Evolutionary conservation across 2,113 vertebrate genomes (phyloP).

Genomic region (Oryzias celebensis): DNA sequence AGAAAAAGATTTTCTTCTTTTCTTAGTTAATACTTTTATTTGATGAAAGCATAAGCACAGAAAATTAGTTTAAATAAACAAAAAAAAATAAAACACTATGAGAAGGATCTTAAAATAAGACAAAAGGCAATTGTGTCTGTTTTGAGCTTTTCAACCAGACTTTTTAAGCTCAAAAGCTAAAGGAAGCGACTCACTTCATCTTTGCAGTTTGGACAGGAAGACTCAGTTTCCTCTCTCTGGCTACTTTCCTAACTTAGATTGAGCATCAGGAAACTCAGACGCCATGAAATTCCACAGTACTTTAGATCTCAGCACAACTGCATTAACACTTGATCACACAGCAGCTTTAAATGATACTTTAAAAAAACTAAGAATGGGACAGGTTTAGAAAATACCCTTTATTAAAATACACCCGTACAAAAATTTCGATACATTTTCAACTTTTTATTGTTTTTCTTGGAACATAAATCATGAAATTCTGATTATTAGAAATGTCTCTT

Average conservation of each 20-base stretch:
- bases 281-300: slow-evolving; percentile 50
- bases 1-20: slow-evolving; percentile 7
- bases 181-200: slow-evolving; percentile 10
- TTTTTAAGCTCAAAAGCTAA: background rate
- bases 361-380: background rate
- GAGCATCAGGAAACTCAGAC: slow-evolving; percentile 61
- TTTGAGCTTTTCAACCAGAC: background rate
- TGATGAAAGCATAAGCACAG: background rate
- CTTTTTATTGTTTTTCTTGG: background rate
- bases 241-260: slow-evolving; percentile 44
- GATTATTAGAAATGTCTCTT: background rate
- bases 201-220: slow-evolving; percentile 65
- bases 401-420: background rate
- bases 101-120: too few species aligned
- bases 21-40: background rate
- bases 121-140: too few species aligned
- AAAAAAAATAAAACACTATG: background rate
- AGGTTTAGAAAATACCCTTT: background rate
- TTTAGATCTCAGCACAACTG: slow-evolving; percentile 29
- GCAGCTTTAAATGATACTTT: background rate
- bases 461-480: too few species aligned
- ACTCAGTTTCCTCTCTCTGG: slow-evolving; percentile 60
- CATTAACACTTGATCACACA: background rate
- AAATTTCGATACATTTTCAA: background rate
- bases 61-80: background rate